Conservation (phyloP, 1,140 invertebrate species). For the Hyles euphorbiae region DNA sequence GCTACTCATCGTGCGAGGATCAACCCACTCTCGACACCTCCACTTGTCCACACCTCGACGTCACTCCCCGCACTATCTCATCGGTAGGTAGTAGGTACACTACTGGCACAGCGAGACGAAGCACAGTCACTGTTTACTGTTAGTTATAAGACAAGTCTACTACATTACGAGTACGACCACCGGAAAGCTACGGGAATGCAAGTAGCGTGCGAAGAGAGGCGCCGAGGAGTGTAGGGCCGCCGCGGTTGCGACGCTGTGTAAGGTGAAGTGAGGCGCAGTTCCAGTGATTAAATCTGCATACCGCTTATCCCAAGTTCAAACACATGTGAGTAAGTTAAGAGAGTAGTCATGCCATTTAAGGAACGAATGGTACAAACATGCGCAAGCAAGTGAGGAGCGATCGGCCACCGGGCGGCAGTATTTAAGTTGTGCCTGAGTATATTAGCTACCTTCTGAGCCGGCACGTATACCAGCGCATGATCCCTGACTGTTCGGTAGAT, state of each 20-base stretch:
- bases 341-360: slow-evolving; percentile 67
- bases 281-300: slow-evolving; percentile 63
- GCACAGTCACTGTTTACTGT: slow-evolving; percentile 12
- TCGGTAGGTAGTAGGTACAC: slow-evolving; percentile 5
- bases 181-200: slow-evolving; percentile 15
- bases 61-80: slow-evolving; percentile 36
- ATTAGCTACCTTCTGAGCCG: slow-evolving; percentile 13
- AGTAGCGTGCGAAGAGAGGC: slow-evolving; percentile 51
- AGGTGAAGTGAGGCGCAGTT: slow-evolving; percentile 49
- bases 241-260: slow-evolving; percentile 60
- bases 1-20: slow-evolving; percentile 69
- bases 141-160: slow-evolving; percentile 11
- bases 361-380: slow-evolving; percentile 67
- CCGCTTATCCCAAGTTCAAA: slow-evolving; percentile 65
- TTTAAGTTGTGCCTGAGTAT: slow-evolving; percentile 58
- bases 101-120: slow-evolving; percentile 6
- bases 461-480: slow-evolving; percentile 13
- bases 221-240: slow-evolving; percentile 52
- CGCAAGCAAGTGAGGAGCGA: slow-evolving; percentile 65
- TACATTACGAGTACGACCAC: slow-evolving; percentile 7
- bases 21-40: slow-evolving; percentile 19
- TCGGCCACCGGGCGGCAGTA: slow-evolving; percentile 48
- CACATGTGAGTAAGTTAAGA: slow-evolving; percentile 61
- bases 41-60: slow-evolving; percentile 25
- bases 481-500: slow-evolving; percentile 13